Evolutionary conservation across 2,888 invertebrate genomes (phyloP).

Genomic region (Heliconius ethilla): DNA sequence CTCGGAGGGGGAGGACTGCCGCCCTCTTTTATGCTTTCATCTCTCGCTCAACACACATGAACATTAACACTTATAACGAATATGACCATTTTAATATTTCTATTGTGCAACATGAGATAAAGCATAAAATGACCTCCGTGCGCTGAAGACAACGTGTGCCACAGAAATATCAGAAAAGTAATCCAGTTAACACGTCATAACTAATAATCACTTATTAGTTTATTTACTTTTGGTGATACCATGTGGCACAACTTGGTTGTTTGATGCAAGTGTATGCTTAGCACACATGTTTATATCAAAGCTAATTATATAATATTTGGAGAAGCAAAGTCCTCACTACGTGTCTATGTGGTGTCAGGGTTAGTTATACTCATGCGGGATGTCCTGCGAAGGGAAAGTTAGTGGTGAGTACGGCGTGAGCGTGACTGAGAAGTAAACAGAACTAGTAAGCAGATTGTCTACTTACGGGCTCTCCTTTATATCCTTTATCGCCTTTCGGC

Average conservation of each 20-base stretch:
- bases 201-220: not conserved
- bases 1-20: not conserved
- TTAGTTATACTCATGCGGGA: conserved; percentile 44
- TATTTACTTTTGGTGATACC: conserved; percentile 2
- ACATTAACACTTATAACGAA: not conserved
- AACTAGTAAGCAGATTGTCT: conserved; percentile 29
- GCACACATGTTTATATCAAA: conserved; percentile 1
- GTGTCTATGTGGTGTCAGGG: conserved; percentile 23
- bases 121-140: not conserved
- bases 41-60: not conserved
- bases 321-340: not conserved
- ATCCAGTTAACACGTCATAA: not conserved
- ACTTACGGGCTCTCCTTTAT: conserved; percentile 92
- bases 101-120: not conserved
- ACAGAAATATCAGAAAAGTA: not conserved
- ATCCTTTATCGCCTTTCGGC: conserved; percentile 94
- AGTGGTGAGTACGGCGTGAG: conserved; percentile 36
- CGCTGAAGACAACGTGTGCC: not conserved
- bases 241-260: not conserved
- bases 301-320: not conserved
- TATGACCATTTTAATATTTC: not conserved
- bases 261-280: not conserved
- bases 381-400: conserved; percentile 43
- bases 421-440: not conserved
- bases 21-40: not conserved